A percentile compares a stretch with the other conserved stretches of the same genome.
Evolutionary conservation across 2,113 vertebrate genomes (phyloP).

Genomic region (Myiopsitta monachus): DNA sequence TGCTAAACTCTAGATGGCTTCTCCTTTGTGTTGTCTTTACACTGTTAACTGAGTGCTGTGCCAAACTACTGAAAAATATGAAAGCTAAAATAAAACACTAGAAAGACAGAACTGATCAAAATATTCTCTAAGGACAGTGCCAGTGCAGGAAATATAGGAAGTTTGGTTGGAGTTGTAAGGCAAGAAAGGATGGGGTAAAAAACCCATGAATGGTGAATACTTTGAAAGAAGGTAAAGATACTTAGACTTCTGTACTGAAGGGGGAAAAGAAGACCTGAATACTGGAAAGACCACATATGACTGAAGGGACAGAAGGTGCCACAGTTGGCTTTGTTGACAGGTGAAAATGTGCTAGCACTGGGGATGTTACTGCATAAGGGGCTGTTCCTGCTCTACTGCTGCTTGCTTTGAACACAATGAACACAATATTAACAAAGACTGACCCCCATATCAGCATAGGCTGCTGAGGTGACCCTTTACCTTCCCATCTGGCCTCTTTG

Average conservation of each 20-base stretch:
- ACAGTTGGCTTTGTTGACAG: background rate
- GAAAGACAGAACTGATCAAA: background rate
- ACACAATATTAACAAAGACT: background rate
- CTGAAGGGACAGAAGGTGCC: background rate
- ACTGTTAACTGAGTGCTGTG: fast-evolving
- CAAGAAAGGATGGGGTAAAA: background rate
- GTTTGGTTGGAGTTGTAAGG: background rate
- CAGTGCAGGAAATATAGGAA: background rate
- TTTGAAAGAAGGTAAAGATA: background rate
- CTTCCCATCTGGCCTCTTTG: background rate
- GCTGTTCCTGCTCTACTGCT: background rate
- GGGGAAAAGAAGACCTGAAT: background rate
- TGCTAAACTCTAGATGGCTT: background rate
- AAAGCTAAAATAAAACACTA: background rate
- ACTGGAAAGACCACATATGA: background rate
- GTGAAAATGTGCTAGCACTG: background rate
- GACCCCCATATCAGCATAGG: background rate
- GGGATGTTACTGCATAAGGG: background rate
- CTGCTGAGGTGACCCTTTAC: background rate
- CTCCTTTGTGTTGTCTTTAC: background rate
- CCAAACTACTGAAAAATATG: background rate
- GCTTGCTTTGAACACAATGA: background rate
- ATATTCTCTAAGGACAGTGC: background rate
- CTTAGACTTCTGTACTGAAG: background rate
- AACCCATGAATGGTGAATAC: background rate